A percentile compares a stretch with the other conserved stretches of the same genome.
These are phyloP conservation scores for Desmodus rotundus DNA, from an alignment of 2,113 vertebrate species.

Conservation along the genomic window DNA sequence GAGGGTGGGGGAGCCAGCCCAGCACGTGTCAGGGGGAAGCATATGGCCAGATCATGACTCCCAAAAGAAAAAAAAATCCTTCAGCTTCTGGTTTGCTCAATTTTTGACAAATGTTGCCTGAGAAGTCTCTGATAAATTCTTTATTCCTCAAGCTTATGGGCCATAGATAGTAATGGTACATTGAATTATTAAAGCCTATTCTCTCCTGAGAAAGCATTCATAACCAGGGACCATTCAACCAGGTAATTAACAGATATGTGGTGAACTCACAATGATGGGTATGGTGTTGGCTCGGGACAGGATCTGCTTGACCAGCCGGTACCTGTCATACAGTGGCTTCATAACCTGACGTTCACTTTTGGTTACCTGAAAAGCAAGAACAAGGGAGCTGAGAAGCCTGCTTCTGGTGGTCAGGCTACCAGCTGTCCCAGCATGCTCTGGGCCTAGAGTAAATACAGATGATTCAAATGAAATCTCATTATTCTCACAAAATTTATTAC, in stretches of 20 bases:
- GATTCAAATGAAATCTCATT: background rate
- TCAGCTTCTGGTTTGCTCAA: background rate
- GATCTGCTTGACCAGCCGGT: conserved; percentile 97
- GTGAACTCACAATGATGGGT: conserved; percentile 93
- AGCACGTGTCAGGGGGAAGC: fast-evolving
- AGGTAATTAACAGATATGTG: background rate
- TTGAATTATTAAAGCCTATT: background rate
- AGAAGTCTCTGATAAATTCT: background rate
- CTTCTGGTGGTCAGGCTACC: background rate
- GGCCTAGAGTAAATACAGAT: background rate
- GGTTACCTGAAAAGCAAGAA: conserved; percentile 84
- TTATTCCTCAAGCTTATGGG: background rate
- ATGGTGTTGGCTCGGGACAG: conserved; percentile 92
- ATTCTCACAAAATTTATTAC: background rate
- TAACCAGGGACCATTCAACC: background rate
- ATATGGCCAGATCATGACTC: background rate
- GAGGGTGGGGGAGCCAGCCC: background rate
- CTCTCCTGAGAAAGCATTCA: background rate
- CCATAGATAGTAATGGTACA: background rate
- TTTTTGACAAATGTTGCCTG: background rate
- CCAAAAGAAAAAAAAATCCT: background rate
- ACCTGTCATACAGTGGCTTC: conserved; percentile 97
- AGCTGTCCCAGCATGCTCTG: background rate
- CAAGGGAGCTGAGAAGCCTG: background rate
- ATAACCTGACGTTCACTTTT: conserved; percentile 93